Evolutionary conservation across 2,888 invertebrate species (phyloP).

Genomic region (Platynereis dumerilii): DNA sequence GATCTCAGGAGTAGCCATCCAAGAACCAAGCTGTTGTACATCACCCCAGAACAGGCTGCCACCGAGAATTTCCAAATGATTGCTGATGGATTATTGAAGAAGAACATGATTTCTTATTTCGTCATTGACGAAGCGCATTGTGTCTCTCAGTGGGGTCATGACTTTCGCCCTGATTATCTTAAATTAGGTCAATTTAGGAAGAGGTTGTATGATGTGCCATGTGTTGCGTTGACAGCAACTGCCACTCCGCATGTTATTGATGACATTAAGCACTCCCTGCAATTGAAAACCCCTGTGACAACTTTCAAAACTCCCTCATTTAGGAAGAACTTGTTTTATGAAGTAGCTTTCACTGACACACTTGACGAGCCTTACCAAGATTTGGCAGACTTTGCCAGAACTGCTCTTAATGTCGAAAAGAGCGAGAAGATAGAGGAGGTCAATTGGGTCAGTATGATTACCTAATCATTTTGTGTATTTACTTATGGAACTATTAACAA

Average conservation of each 20-base stretch:
- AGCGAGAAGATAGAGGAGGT: conserved; percentile 18
- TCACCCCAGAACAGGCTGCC: conserved; percentile 95
- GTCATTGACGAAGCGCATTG: conserved; percentile 85
- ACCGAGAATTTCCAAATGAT: conserved; percentile 69
- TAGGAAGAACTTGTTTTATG: conserved; percentile 91
- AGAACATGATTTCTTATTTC: conserved; percentile 83
- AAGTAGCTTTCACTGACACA: conserved; percentile 82
- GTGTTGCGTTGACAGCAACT: conserved; percentile 95
- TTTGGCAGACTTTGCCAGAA: conserved; percentile 66
- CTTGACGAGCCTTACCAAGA: conserved; percentile 79
- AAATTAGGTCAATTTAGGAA: conserved; percentile 73
- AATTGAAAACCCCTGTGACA: conserved; percentile 71
- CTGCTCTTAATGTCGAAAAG: conserved; percentile 41
- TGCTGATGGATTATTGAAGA: conserved; percentile 74
- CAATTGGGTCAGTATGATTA: conserved; percentile 40
- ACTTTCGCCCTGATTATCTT: conserved; percentile 90
- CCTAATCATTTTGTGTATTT: background rate
- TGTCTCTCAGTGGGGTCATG: conserved; percentile 99
- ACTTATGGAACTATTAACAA: background rate
- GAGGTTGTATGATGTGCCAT: conserved; percentile 73
- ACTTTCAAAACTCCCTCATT: conserved; percentile 76
- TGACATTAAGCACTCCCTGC: conserved; percentile 49
- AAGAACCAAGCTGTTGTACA: conserved; percentile 83
- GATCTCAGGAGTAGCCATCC: conserved; percentile 80
- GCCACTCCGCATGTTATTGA: conserved; percentile 69